Conservation (phyloP, 2,797 vertebrate species). For the Stomatorhinus walkeri region DNA sequence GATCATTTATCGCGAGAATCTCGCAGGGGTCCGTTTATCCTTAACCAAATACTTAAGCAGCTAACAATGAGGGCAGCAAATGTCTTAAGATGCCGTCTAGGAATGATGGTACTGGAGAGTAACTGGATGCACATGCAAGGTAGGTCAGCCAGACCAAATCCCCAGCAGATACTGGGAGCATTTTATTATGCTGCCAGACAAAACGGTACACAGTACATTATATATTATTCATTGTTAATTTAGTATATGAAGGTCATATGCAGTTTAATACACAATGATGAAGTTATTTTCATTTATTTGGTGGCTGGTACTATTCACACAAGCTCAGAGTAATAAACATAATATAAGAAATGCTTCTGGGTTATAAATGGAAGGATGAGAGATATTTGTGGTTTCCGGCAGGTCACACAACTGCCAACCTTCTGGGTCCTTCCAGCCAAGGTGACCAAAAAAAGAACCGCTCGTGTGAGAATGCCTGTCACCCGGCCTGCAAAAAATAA, state of each 20-base stretch:
- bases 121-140: neutral
- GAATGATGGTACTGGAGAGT: neutral
- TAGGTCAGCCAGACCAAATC: neutral
- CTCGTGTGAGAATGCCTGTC: neutral
- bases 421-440: neutral
- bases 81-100: neutral
- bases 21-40: neutral
- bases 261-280: neutral
- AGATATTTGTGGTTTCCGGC: neutral
- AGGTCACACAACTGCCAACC: neutral
- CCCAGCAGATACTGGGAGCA: neutral
- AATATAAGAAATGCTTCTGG: neutral
- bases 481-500: neutral
- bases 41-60: neutral
- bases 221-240: neutral
- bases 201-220: neutral
- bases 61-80: neutral
- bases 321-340: neutral
- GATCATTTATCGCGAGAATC: neutral
- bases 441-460: neutral
- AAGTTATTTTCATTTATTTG: neutral
- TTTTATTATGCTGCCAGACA: neutral
- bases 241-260: neutral
- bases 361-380: neutral
- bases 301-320: neutral